Conservation (phyloP, 2,797 vertebrate species). For the Natrix natrix region DNA sequence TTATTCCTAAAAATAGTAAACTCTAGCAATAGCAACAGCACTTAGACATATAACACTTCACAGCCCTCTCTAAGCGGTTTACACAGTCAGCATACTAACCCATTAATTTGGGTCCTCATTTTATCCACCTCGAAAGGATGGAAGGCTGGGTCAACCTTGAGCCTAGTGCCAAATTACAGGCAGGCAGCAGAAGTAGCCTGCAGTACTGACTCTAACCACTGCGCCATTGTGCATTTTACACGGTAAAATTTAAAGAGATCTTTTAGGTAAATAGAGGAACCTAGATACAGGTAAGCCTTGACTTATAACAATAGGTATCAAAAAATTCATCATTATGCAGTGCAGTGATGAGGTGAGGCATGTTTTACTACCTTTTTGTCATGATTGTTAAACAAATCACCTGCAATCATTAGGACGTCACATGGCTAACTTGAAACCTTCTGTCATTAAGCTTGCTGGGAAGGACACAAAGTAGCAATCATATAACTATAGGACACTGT, state of each 20-base stretch:
- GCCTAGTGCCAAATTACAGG: no score
- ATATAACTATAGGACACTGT: not conserved
- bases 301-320: not conserved
- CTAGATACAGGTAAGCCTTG: not conserved
- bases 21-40: no score
- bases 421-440: not conserved
- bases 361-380: not conserved
- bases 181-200: no score
- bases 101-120: no score
- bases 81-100: no score
- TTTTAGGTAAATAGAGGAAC: not conserved
- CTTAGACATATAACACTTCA: no score
- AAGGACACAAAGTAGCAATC: not conserved
- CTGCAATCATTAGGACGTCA: not conserved
- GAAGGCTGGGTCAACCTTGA: no score
- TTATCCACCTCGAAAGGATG: no score
- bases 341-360: not conserved
- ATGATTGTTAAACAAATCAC: not conserved
- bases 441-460: not conserved
- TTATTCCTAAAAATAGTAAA: not conserved
- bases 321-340: not conserved
- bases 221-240: no score
- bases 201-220: no score
- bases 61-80: no score
- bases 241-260: not conserved